Evolutionary conservation across 2,888 invertebrate genomes (phyloP).

Genomic region (Xestoiulus laeticollis): DNA sequence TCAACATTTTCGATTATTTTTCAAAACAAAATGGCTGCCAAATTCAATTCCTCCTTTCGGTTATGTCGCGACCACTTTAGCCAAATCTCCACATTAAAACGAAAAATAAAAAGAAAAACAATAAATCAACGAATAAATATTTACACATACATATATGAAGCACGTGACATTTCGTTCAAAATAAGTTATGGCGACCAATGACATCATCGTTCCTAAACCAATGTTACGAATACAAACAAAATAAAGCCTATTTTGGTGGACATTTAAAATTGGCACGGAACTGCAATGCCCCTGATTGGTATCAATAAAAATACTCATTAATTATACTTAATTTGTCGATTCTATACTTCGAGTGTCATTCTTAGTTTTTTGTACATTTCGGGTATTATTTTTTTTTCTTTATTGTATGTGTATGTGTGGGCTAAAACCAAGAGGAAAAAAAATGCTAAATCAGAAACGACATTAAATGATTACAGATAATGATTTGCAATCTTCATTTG

Average conservation of each 20-base stretch:
- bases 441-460: neutral
- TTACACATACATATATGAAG: constrained; percentile 9
- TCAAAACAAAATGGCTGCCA: neutral
- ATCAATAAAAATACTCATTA: constrained; percentile 25
- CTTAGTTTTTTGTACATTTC: constrained; percentile 23
- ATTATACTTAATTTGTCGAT: constrained; percentile 23
- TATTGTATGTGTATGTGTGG: constrained; percentile 41
- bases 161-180: constrained; percentile 38
- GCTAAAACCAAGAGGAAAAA: neutral
- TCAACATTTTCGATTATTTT: neutral
- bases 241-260: constrained; percentile 18
- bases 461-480: neutral
- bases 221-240: constrained; percentile 7
- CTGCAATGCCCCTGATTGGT: constrained; percentile 41
- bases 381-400: neutral
- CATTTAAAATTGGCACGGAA: constrained; percentile 32
- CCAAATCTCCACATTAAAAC: neutral
- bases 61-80: neutral
- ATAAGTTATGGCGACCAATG: constrained; percentile 41
- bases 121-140: constrained; percentile 4
- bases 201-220: constrained; percentile 8
- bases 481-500: neutral
- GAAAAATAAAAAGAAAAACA: neutral
- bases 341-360: constrained; percentile 33
- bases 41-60: neutral